Evolutionary conservation across 2,113 vertebrate genomes (phyloP).

Genomic region (Pseudorhombus dupliciocellatus): DNA sequence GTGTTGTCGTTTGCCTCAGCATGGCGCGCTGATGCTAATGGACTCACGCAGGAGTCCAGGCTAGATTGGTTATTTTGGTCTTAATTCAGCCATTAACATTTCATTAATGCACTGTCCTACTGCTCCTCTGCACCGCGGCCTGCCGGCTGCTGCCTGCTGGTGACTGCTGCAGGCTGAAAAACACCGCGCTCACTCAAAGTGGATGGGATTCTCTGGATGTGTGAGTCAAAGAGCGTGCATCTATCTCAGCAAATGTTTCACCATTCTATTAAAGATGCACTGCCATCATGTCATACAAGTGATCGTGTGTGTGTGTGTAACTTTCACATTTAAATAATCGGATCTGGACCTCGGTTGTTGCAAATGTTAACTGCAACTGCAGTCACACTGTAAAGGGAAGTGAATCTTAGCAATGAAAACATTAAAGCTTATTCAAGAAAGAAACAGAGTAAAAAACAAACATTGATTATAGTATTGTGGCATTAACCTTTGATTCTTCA

Average conservation of each 20-base stretch:
- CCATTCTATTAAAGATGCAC: neutral
- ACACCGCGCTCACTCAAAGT: conserved; percentile 70
- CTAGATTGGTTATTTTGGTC: conserved; percentile 94
- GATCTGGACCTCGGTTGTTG: neutral
- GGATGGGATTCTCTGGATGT: conserved; percentile 65
- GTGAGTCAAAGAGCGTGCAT: conserved; percentile 17
- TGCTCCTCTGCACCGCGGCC: conserved; percentile 78
- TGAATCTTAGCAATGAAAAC: neutral
- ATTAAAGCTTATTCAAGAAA: neutral
- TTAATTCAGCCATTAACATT: conserved; percentile 99
- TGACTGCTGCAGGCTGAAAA: conserved; percentile 77
- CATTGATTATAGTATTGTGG: neutral
- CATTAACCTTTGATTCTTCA: conserved; percentile 34
- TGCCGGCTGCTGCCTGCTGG: conserved; percentile 86
- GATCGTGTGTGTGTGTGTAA: neutral
- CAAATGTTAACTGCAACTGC: neutral
- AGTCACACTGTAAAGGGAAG: neutral
- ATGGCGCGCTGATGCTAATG: conserved; percentile 92
- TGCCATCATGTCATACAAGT: neutral
- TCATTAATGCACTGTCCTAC: conserved; percentile 95
- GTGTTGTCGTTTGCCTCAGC: conserved; percentile 86
- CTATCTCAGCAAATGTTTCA: neutral
- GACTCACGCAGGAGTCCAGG: conserved; percentile 92
- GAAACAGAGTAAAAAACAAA: neutral
- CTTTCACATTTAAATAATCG: neutral